Evolutionary conservation across 2,888 invertebrate species (phyloP).

Genomic region (Eudemis profundana): DNA sequence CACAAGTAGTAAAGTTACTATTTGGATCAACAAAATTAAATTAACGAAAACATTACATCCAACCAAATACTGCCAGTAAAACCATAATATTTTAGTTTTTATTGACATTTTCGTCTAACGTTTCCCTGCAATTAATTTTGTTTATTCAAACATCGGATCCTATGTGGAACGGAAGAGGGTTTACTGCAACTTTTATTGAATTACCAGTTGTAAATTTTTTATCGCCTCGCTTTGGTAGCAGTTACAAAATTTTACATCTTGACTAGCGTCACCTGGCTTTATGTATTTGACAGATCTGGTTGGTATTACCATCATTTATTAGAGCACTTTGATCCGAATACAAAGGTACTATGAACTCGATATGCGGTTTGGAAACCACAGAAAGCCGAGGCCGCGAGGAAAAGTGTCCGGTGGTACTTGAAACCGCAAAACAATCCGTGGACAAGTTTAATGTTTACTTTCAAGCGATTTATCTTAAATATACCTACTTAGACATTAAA

Average conservation of each 20-base stretch:
- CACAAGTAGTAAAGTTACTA: neutral
- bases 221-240: conserved; percentile 20
- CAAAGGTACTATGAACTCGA: conserved; percentile 17
- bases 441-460: conserved; percentile 30
- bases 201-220: conserved; percentile 33
- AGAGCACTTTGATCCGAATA: conserved; percentile 22
- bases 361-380: conserved; percentile 31
- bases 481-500: conserved; percentile 6
- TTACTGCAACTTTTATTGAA: conserved; percentile 41
- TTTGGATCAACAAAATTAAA: neutral
- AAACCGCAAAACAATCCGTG: conserved; percentile 39
- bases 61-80: conserved; percentile 19
- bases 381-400: conserved; percentile 33
- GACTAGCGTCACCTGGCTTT: neutral
- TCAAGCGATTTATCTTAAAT: conserved; percentile 26
- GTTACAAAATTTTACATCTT: conserved; percentile 22
- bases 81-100: conserved; percentile 18
- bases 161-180: conserved; percentile 42
- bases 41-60: conserved; percentile 9
- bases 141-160: conserved; percentile 37
- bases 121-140: conserved; percentile 29
- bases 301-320: conserved; percentile 31
- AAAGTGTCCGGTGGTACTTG: conserved; percentile 25
- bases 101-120: conserved; percentile 22
- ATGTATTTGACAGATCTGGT: conserved; percentile 7